Percentiles rank a stretch among this genome's conserved stretches.
Evolutionary conservation across 2,888 invertebrate genomes (phyloP).

Genomic region (Diaperis boleti): DNA sequence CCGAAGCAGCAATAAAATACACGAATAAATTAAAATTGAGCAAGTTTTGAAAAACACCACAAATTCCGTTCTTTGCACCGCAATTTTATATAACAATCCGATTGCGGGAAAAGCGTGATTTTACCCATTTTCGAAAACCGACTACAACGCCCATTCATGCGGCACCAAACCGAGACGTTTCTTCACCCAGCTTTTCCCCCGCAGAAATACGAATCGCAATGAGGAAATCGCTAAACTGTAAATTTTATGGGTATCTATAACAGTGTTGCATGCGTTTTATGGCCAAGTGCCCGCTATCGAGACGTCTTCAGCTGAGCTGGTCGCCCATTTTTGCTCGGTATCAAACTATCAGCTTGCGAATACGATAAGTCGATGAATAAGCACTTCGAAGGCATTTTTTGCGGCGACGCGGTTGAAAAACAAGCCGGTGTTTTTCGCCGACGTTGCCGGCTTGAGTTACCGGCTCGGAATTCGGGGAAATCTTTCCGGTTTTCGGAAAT

Average conservation of each 20-base stretch:
- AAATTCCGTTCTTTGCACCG: too few species aligned
- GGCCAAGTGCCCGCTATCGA: background rate
- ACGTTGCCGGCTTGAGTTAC: too few species aligned
- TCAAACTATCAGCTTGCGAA: background rate
- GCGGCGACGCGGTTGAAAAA: background rate
- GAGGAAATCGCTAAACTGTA: background rate
- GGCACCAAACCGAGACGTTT: background rate
- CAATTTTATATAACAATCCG: too few species aligned
- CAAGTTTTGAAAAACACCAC: too few species aligned
- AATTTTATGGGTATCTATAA: background rate
- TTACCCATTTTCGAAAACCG: background rate
- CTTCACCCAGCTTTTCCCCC: background rate
- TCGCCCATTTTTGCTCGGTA: background rate
- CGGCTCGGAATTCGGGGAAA: too few species aligned
- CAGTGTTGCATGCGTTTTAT: background rate
- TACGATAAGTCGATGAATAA: constrained; percentile 27
- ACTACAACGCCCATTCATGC: background rate
- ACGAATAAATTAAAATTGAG: too few species aligned
- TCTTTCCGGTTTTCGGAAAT: too few species aligned
- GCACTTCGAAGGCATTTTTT: constrained; percentile 2
- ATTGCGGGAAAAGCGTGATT: background rate
- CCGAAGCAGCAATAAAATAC: too few species aligned
- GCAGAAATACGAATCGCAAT: background rate
- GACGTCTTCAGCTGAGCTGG: background rate
- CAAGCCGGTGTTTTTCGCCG: too few species aligned